Evolutionary conservation across 2,113 vertebrate genomes (phyloP).

Genomic region (Gobio gobio): DNA sequence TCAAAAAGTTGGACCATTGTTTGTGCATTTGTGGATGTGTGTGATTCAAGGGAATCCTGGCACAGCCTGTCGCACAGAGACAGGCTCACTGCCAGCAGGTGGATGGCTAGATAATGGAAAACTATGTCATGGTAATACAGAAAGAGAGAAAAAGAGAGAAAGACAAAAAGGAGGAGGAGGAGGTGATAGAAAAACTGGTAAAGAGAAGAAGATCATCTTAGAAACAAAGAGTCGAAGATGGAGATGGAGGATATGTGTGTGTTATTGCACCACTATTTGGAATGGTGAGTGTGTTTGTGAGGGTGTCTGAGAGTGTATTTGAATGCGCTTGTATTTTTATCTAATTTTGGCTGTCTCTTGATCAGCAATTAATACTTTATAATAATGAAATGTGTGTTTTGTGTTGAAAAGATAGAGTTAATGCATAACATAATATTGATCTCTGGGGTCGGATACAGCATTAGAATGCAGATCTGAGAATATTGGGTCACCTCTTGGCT

Average conservation of each 20-base stretch:
- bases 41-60: background rate
- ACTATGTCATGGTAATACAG: background rate
- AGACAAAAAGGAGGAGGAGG: background rate
- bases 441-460: background rate
- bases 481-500: background rate
- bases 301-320: background rate
- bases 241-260: background rate
- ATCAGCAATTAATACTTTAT: background rate
- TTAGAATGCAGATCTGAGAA: background rate
- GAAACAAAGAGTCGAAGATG: background rate
- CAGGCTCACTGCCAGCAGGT: background rate
- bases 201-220: background rate
- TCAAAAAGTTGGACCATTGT: background rate
- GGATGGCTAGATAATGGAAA: background rate
- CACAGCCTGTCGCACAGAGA: background rate
- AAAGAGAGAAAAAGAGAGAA: background rate
- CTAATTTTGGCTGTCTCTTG: background rate
- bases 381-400: background rate
- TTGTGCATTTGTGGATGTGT: background rate
- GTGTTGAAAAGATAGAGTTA: background rate
- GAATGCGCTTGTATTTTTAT: background rate
- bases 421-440: background rate
- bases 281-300: background rate
- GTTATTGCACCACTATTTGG: background rate
- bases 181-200: background rate